phyloP scores from a whole-genome alignment of 2,113 vertebrate species.

The Calidris pugnax region DNA sequence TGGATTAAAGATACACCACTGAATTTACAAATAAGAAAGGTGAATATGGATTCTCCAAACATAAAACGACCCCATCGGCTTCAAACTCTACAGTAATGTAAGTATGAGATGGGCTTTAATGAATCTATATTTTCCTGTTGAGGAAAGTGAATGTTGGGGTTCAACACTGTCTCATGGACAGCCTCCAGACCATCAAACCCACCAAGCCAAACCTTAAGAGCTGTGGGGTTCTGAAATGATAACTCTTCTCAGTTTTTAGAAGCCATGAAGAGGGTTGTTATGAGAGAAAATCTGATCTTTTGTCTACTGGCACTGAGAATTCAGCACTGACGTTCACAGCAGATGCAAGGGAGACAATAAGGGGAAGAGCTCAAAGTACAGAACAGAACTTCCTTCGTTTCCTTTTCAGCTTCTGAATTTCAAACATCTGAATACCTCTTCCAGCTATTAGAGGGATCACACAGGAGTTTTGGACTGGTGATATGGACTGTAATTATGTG shows the following conservation, averaged over 20 bases:
- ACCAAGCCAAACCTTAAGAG: neutral
- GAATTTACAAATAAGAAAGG: neutral
- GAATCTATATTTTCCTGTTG: neutral
- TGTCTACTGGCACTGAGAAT: neutral
- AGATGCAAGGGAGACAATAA: neutral
- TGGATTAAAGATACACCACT: neutral
- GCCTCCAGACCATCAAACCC: neutral
- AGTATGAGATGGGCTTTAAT: neutral
- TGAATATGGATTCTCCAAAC: neutral
- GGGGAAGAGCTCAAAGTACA: neutral
- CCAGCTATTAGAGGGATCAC: neutral
- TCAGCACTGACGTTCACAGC: neutral
- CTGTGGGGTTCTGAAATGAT: neutral
- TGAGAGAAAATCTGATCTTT: neutral
- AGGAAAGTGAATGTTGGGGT: neutral
- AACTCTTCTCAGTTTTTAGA: neutral
- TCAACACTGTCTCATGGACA: neutral
- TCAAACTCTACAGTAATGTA: neutral
- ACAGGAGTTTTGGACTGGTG: neutral
- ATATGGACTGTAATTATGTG: neutral
- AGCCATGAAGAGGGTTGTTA: neutral
- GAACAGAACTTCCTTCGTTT: neutral
- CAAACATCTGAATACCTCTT: neutral
- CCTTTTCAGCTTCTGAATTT: neutral
- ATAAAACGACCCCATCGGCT: neutral